A percentile compares a stretch with the other conserved stretches of the same genome.
phyloP scores from a whole-genome alignment of 2,888 invertebrate species.

The Diaprepes abbreviatus region DNA sequence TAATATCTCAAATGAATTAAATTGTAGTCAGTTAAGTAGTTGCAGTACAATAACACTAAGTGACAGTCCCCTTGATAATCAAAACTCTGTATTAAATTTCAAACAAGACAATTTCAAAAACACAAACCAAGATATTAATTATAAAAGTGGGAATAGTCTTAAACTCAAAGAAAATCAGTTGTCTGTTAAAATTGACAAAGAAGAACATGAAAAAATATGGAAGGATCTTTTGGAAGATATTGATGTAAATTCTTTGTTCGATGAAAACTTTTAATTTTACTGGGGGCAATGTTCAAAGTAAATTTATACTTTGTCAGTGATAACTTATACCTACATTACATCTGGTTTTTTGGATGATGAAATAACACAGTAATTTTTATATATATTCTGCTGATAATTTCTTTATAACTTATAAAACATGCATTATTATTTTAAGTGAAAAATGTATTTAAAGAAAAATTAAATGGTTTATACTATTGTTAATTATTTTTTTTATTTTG shows the following conservation, averaged over 20 bases:
- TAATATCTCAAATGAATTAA: neutral
- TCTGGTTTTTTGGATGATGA: too few species aligned
- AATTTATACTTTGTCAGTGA: too few species aligned
- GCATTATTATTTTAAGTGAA: too few species aligned
- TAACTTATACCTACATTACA: too few species aligned
- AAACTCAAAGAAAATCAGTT: slow-evolving; percentile 26
- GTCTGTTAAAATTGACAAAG: slow-evolving; percentile 46
- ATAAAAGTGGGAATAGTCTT: slow-evolving; percentile 4
- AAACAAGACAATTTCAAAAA: neutral
- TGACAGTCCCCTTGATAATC: neutral
- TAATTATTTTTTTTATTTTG: neutral
- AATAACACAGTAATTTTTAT: too few species aligned
- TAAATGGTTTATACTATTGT: neutral
- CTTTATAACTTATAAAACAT: too few species aligned
- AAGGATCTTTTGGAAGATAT: slow-evolving; percentile 56
- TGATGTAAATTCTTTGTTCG: slow-evolving; percentile 58
- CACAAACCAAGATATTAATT: neutral
- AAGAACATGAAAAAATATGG: slow-evolving; percentile 55
- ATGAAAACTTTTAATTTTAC: slow-evolving; percentile 58
- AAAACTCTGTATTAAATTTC: neutral
- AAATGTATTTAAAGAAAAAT: neutral
- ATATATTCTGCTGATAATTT: too few species aligned
- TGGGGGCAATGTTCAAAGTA: too few species aligned
- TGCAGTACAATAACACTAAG: neutral
- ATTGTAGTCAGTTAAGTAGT: neutral